A percentile compares a stretch with the other conserved stretches of the same genome.
Evolutionary conservation across 1,140 invertebrate genomes (phyloP).

Genomic region (Temnothorax longispinosus): DNA sequence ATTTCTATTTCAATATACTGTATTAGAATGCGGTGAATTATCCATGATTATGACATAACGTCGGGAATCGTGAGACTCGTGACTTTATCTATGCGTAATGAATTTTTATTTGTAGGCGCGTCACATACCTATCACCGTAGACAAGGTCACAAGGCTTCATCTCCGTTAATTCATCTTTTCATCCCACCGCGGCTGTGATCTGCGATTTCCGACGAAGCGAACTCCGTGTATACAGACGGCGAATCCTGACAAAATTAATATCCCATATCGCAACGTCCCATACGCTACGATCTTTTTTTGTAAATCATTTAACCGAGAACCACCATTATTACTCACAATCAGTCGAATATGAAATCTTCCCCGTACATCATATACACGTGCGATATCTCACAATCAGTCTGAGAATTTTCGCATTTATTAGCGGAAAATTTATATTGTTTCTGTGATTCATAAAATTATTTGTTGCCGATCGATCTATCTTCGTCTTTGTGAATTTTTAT

Average conservation of each 20-base stretch:
- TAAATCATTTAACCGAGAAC: slow-evolving; percentile 20
- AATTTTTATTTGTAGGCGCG: slow-evolving; percentile 41
- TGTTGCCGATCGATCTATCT: neutral
- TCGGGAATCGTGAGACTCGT: neutral
- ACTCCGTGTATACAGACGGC: neutral
- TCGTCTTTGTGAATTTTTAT: neutral
- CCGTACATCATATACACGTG: neutral
- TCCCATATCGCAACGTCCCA: neutral
- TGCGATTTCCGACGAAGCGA: neutral
- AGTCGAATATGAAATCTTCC: slow-evolving; percentile 23
- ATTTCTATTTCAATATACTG: neutral
- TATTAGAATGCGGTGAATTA: slow-evolving; percentile 10
- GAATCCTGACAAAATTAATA: slow-evolving; percentile 48
- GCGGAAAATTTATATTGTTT: neutral
- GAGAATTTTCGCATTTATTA: slow-evolving; percentile 7
- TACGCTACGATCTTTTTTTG: neutral
- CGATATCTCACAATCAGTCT: neutral
- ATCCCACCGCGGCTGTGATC: neutral
- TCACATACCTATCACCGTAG: slow-evolving; percentile 34
- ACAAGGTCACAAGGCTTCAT: slow-evolving; percentile 31
- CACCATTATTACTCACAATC: slow-evolving; percentile 3
- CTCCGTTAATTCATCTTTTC: slow-evolving; percentile 45
- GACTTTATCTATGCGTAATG: slow-evolving; percentile 35
- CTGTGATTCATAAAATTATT: neutral
- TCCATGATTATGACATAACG: slow-evolving; percentile 9